Percentiles rank a stretch among this genome's conserved stretches.
Evolutionary conservation across 2,797 vertebrate genomes (phyloP).

Genomic region (Clarias pachynema): DNA sequence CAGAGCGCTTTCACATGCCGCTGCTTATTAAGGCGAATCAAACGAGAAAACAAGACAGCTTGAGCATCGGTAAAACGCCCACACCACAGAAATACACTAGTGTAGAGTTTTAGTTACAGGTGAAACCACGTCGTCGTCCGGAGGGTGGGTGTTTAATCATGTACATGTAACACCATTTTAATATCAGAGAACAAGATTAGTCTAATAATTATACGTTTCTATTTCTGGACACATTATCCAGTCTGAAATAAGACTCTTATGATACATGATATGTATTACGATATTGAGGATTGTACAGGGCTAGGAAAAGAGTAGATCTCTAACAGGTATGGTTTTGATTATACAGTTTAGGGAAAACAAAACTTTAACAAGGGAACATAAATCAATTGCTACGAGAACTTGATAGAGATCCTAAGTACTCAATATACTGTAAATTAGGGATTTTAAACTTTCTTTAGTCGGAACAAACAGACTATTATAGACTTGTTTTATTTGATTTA

Average conservation of each 20-base stretch:
- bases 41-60: not conserved
- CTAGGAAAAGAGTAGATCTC: not conserved
- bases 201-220: not conserved
- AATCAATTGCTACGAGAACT: not conserved
- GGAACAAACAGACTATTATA: too few relatives aligned
- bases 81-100: not conserved
- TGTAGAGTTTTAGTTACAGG: not conserved
- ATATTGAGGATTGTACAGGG: not conserved
- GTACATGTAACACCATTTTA: not conserved
- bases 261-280: not conserved
- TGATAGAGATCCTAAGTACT: not conserved
- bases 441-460: not conserved
- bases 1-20: slow-evolving; percentile 2
- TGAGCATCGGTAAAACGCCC: not conserved
- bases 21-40: not conserved
- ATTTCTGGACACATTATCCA: not conserved
- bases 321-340: not conserved
- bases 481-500: too few relatives aligned
- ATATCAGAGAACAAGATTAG: not conserved
- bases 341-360: not conserved
- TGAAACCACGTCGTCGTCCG: not conserved
- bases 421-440: not conserved
- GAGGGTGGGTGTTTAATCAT: not conserved
- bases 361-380: not conserved
- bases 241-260: not conserved